Base-by-base conservation (phyloP, 2,888 invertebrate species). In the Strigamia crassipes region DNA sequence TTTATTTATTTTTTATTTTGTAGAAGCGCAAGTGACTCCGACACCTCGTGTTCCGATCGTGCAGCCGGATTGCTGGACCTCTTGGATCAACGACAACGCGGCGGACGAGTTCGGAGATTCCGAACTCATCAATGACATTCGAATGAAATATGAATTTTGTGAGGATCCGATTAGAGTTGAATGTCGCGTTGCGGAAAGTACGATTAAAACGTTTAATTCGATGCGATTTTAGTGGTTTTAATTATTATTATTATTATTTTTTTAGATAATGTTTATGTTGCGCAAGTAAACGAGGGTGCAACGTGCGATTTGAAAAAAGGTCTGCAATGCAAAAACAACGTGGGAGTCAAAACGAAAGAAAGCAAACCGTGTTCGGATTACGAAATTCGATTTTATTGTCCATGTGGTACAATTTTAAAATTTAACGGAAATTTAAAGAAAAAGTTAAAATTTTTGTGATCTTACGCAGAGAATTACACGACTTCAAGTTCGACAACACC, bases 311-410 rank as follows among this genome's bases (percentile, higher is more conserved):
- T 84, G 0, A 83, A 85, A n/a, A 83, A 77, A 27, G 87, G 87
- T 6, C 83, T 87, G 9, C 80, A 84, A 5, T 87, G 87, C 83
- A 82, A 83, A 66, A 85, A 86, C 82, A 85, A 84, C 23, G 61
- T 61, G n/a, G 84, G 6, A 84, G 84, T 31, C 78, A 81, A 31
- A 82, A 81, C 21, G 81, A 83, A 23, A 84, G 38, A 38, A 38
- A 38, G 38, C 8, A 82, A 12, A 46, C 46, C 46, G 4, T 87
- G 87, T 83, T 82, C 84, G 13, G 87, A 87, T 82, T 87, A 87
- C 83, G 86, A 87, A 84, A 84, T 87, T 34, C 82, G 85, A 51
- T 87, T 86, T 84, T 87, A 85, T 83, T 87, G 87, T 82, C 84
- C 84, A 15, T 87, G 87, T 84, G 85, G 84, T 83, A 83, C 83